Evolutionary conservation across 2,888 invertebrate genomes (phyloP).

Genomic region (Cryptocephalus moraei): DNA sequence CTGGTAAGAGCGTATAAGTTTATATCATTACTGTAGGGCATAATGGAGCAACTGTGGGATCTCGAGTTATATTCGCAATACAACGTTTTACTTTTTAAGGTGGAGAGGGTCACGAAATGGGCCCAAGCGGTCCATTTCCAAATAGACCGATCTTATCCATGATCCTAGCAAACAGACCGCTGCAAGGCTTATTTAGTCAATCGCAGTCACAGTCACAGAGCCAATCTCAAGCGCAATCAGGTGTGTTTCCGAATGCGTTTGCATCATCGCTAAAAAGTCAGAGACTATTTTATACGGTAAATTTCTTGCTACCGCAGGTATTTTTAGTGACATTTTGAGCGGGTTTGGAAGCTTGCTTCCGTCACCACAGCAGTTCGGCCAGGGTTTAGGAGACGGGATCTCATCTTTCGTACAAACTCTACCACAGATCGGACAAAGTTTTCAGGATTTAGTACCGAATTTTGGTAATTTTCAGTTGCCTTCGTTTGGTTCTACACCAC

Average conservation of each 20-base stretch:
- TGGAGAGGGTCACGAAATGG: neutral
- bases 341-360: conserved; percentile 17
- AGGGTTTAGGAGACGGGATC: conserved; percentile 19
- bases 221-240: conserved; percentile 6
- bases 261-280: neutral
- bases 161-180: conserved; percentile 10
- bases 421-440: conserved; percentile 22
- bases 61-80: neutral
- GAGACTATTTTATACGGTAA: too few relatives aligned
- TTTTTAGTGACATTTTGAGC: conserved; percentile 11
- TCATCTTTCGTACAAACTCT: conserved; percentile 19
- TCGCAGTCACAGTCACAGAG: conserved; percentile 10
- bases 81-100: neutral
- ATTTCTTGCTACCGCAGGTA: too few relatives aligned
- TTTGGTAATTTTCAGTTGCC: conserved; percentile 19
- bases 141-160: conserved; percentile 10
- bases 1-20: too few relatives aligned
- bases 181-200: conserved; percentile 13
- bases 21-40: neutral
- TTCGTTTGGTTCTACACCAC: conserved; percentile 6
- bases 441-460: conserved; percentile 17
- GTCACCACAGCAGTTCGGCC: conserved; percentile 18
- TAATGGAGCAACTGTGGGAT: neutral
- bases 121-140: too few relatives aligned
- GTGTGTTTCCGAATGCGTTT: conserved; percentile 2